phyloP scores from a whole-genome alignment of 2,888 invertebrate genomes.

The Torymus texanus region DNA sequence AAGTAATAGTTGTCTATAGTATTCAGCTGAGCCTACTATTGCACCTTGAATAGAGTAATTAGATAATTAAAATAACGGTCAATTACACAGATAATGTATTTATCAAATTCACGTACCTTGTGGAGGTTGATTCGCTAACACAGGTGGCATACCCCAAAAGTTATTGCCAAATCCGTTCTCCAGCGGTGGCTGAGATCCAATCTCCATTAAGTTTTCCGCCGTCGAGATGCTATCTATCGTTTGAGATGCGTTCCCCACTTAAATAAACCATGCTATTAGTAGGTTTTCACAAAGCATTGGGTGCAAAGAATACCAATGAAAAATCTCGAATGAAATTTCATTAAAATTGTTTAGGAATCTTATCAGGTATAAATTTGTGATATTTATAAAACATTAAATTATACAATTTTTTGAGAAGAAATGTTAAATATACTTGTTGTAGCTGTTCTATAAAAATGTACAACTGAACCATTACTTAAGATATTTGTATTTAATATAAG shows the following conservation, averaged over 20 bases:
- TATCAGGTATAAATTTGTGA: too few species aligned
- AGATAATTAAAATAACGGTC: neutral
- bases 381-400: too few species aligned
- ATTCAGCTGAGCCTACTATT: slow-evolving; percentile 66
- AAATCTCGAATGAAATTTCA: too few species aligned
- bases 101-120: slow-evolving; percentile 62
- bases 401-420: too few species aligned
- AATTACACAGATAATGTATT: neutral
- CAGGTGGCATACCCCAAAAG: slow-evolving; percentile 68
- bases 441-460: too few species aligned
- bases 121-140: slow-evolving; percentile 65
- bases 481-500: too few species aligned
- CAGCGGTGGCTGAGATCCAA: slow-evolving; percentile 65
- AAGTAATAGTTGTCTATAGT: slow-evolving; percentile 71
- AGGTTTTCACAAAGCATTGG: too few species aligned
- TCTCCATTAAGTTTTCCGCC: slow-evolving; percentile 68
- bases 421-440: too few species aligned
- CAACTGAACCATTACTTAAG: too few species aligned
- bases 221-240: slow-evolving; percentile 65
- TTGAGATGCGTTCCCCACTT: slow-evolving; percentile 61
- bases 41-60: slow-evolving; percentile 55
- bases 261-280: neutral
- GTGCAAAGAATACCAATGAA: too few species aligned
- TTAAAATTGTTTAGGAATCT: too few species aligned
- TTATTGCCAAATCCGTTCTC: slow-evolving; percentile 67